These are phyloP conservation scores for Lasioglossum calceatum DNA, from an alignment of 2,888 invertebrate genomes.

Conservation along the genomic window DNA sequence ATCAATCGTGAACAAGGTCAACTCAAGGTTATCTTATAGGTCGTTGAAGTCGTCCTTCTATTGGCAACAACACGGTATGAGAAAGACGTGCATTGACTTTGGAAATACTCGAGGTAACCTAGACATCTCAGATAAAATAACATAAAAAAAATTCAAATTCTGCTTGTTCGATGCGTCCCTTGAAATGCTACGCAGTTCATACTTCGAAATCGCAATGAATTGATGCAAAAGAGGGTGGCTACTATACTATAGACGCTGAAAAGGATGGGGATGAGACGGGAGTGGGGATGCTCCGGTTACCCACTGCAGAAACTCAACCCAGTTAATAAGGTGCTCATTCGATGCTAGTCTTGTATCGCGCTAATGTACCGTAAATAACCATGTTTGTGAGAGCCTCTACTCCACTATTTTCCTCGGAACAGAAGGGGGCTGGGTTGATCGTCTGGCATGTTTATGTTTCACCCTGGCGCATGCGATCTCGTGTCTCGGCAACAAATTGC, in stretches of 20 bases:
- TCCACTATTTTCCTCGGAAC: neutral
- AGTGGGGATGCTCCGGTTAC: neutral
- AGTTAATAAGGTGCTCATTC: slow-evolving; percentile 11
- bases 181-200: too few species aligned
- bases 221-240: neutral
- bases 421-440: neutral
- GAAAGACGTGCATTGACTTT: too few species aligned
- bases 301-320: neutral
- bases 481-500: neutral
- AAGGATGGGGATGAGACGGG: neutral
- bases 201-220: neutral
- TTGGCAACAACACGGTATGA: too few species aligned
- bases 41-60: too few species aligned
- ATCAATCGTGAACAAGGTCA: too few species aligned
- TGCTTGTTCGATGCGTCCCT: too few species aligned
- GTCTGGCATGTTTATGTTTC: neutral
- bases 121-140: too few species aligned
- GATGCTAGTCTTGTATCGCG: slow-evolving; percentile 7
- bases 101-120: too few species aligned
- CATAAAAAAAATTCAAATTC: too few species aligned
- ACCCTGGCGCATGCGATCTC: neutral
- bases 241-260: neutral
- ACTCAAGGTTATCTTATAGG: too few species aligned
- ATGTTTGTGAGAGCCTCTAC: slow-evolving; percentile 7
- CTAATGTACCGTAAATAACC: slow-evolving; percentile 13